These are phyloP conservation scores for Tetragonisca angustula DNA, from an alignment of 2,888 invertebrate genomes.

Conservation along the genomic window DNA sequence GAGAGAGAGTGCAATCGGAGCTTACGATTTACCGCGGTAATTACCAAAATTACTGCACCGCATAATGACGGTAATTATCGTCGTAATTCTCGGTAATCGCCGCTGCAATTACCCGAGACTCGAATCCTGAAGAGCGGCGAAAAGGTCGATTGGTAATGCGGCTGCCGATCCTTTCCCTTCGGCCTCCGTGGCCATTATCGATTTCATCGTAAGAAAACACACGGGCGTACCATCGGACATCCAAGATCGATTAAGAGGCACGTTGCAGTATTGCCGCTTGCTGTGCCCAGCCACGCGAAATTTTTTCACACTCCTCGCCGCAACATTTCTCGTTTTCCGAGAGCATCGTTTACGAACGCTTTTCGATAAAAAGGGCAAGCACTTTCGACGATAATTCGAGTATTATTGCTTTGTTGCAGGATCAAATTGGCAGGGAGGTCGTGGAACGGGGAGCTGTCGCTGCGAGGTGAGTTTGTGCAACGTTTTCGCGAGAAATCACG, in stretches of 20 bases:
- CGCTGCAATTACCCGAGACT: conserved; percentile 67
- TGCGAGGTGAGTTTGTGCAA: conserved; percentile 61
- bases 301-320: neutral
- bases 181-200: conserved; percentile 33
- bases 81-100: conserved; percentile 71
- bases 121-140: conserved; percentile 60
- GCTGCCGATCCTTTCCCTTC: conserved; percentile 22
- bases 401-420: conserved; percentile 60
- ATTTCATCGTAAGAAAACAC: conserved; percentile 40
- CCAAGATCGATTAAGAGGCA: conserved; percentile 29
- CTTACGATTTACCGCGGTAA: conserved; percentile 71
- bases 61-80: conserved; percentile 72
- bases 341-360: neutral
- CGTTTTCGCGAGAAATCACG: conserved; percentile 22
- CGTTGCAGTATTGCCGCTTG: neutral
- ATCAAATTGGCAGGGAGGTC: neutral
- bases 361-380: neutral
- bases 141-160: conserved; percentile 60
- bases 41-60: conserved; percentile 72
- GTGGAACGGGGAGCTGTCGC: conserved; percentile 21
- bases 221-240: conserved; percentile 24
- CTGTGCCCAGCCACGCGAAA: neutral
- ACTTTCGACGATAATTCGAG: conserved; percentile 34
- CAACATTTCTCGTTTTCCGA: neutral
- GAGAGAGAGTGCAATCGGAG: conserved; percentile 64